Evolutionary conservation across 2,113 vertebrate species (phyloP).

Genomic region (Phaethornis superciliosus): DNA sequence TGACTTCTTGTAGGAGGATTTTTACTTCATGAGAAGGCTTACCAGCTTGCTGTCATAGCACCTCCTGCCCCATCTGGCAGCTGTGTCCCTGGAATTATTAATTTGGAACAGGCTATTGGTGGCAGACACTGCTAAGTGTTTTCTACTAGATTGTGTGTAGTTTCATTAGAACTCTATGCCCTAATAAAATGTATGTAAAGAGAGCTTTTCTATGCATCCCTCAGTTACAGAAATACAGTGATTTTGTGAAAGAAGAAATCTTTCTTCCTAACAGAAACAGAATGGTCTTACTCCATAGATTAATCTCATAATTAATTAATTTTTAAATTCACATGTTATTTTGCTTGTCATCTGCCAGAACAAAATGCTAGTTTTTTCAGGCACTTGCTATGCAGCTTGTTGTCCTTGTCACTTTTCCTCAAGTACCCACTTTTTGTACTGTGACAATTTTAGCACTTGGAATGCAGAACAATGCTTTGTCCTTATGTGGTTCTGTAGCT

Average conservation of each 20-base stretch:
- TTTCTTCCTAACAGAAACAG: neutral
- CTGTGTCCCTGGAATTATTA: neutral
- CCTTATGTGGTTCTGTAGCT: neutral
- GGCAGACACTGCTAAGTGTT: neutral
- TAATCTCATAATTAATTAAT: neutral
- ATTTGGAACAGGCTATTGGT: neutral
- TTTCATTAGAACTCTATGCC: neutral
- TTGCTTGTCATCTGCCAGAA: neutral
- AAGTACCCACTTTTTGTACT: neutral
- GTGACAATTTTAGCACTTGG: neutral
- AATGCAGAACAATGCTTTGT: neutral
- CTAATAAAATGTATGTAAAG: neutral
- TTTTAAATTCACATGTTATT: neutral
- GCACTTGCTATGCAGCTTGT: neutral
- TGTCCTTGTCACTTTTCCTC: neutral
- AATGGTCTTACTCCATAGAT: neutral
- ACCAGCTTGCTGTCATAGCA: neutral
- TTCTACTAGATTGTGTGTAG: neutral
- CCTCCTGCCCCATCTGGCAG: neutral
- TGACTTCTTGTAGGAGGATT: neutral
- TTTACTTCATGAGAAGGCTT: neutral
- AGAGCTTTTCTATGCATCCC: neutral
- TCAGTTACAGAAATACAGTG: neutral
- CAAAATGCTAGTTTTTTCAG: neutral
- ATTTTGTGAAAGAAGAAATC: neutral